Conservation (phyloP, 2,797 vertebrate species). For the Eulemur rubriventer region DNA sequence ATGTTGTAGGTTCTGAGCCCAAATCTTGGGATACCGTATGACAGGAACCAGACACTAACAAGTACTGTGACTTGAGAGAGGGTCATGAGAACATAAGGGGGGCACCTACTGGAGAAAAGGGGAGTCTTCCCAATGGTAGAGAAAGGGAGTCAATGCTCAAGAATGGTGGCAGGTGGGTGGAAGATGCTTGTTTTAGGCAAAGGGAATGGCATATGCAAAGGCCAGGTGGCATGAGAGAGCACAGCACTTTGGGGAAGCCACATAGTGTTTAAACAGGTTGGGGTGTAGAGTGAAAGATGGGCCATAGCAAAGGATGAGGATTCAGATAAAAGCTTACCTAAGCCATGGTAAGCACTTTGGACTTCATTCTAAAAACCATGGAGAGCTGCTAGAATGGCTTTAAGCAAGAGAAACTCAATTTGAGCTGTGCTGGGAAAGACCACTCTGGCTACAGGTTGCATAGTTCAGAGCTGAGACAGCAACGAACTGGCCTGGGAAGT, state of each 20-base stretch:
- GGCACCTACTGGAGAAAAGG: not conserved
- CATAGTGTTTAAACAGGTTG: not conserved
- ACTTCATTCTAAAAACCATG: not conserved
- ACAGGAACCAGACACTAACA: not conserved
- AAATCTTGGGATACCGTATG: not conserved
- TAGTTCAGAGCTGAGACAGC: not conserved
- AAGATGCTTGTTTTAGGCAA: not conserved
- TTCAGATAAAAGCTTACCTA: not conserved
- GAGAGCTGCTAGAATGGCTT: not conserved
- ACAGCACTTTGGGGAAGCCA: not conserved
- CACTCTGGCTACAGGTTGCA: not conserved
- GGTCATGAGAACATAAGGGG: not conserved
- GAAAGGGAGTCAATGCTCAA: not conserved
- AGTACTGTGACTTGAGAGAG: not conserved
- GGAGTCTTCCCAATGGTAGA: not conserved
- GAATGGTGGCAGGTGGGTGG: not conserved
- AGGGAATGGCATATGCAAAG: not conserved
- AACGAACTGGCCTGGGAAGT: not conserved
- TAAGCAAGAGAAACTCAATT: not conserved
- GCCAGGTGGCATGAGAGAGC: not conserved
- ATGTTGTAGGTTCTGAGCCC: not conserved
- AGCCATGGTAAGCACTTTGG: not conserved
- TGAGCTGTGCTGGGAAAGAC: not conserved
- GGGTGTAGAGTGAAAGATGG: too few relatives aligned
- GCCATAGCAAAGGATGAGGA: too few relatives aligned